Conservation (phyloP, 2,113 vertebrate genomes). For the Marmota flaviventris region DNA sequence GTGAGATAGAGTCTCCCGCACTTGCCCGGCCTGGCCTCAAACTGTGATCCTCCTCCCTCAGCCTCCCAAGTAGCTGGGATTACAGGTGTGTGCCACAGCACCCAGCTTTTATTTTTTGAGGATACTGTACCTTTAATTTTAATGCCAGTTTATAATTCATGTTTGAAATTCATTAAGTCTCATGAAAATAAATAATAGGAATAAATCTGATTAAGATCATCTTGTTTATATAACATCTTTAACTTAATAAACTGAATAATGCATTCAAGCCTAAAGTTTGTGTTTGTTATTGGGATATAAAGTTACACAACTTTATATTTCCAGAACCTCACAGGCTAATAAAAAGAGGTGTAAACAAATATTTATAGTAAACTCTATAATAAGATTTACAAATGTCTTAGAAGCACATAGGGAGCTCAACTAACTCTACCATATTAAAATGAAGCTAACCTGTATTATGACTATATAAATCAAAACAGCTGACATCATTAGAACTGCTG, state of each 20-base stretch:
- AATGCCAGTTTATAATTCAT: neutral
- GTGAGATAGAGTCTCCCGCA: neutral
- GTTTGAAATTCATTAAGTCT: constrained; percentile 18
- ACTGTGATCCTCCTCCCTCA: neutral
- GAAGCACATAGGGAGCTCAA: neutral
- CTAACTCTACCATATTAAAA: neutral
- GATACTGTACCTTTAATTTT: constrained; percentile 8
- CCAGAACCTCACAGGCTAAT: constrained; percentile 24
- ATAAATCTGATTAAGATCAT: constrained; percentile 37
- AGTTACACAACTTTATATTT: neutral
- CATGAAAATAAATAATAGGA: neutral
- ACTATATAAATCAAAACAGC: neutral
- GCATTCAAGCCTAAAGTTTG: constrained; percentile 17
- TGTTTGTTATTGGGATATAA: constrained; percentile 38
- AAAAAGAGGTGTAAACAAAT: constrained; percentile 21
- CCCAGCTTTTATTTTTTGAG: neutral
- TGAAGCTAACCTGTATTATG: neutral
- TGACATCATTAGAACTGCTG: neutral
- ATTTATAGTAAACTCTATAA: constrained; percentile 35
- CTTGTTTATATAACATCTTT: neutral
- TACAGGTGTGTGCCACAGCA: neutral
- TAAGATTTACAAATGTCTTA: neutral
- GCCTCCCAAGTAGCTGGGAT: neutral
- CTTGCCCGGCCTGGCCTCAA: neutral
- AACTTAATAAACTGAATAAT: constrained; percentile 18